Base-by-base conservation (phyloP, 53 echinoderm and acorn worm genomes). In the Astropecten irregularis region DNA sequence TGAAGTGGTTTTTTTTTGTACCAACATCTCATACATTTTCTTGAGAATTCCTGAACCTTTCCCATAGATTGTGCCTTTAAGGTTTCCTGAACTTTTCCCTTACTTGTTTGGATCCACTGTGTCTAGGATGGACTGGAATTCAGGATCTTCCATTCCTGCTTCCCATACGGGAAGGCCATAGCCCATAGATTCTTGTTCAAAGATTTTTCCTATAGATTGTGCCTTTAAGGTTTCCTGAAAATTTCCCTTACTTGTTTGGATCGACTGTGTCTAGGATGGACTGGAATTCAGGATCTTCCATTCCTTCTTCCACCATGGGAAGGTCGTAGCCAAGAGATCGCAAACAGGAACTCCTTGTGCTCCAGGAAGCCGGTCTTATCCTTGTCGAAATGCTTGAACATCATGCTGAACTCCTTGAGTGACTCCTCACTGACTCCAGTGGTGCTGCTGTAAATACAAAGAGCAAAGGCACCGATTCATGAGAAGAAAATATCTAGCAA, bases 321-420 rank as follows among this genome's bases (percentile, higher is more conserved):
- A 97, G 90, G 64, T 97, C 97, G 88, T 97, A 97, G 67, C 97
- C 97, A 27, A 97, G 86, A 77, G 97, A 96, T 23, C 97, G 90
- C 63, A 97, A 90, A 73, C 97, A 97, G 28, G 97, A 96, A 97
- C 88, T 94, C 97, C 36, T 86, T 89, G 68, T 92, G 93, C 79
- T 97, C 94, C 72, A 94, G 83, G 83, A 92, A 92, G 77, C 96
- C 97, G 19, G 87, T 92, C 92, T 97, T 94, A 86, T 97, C 97
- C 86, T 97, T 97, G 94, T 97, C 97, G 84, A 96, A 97, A 82
- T 97, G 97, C 94, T 94, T 97, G 97, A 97, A 97, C 97, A 94
- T 97, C 97, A 97, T 97, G 88, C 94, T 94, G 97, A 97, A 97
- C 71, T 97, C 97, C 92, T 97, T 97, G 77, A 97, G 94, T 2